Base-by-base conservation (phyloP, 2,888 invertebrate species). In the Stenodema calcarata region DNA sequence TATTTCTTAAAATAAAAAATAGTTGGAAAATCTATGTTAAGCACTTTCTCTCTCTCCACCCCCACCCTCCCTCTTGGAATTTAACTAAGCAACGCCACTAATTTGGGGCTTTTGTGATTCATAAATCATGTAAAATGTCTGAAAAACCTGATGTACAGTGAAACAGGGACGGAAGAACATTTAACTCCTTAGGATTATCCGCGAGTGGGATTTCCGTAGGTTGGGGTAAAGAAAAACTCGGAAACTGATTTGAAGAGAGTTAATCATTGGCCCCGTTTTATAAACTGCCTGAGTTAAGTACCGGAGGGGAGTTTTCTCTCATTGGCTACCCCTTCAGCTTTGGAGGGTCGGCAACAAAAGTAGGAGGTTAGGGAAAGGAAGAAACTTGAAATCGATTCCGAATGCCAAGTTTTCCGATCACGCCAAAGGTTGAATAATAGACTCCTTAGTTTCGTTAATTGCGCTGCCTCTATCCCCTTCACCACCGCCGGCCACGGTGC, bases 341-440 rank as follows among this genome's bases (percentile, higher is more conserved):
- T 7, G 23, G 18, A 54, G 54, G 23, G 54, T 54, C 62, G 62
- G 62, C 62, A 23, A 62, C 62, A 62, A 62, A 62, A 62, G 62
- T 62, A 62, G 23, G 27, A 62, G 47, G 23, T 23, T 62, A 62
- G 62, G 62, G 62, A 41, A 73, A 73, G 73, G 50, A 50, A 30
- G 54, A 50, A 80, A 80, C 80, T 80, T 80, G 80, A 80, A 80
- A 80, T 80, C 50, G 54, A 80, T 54, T 80, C 30, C 80, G 80
- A 80, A 80, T 47, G 30, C 80, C 80, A 80, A 80, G 80, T 83
- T 83, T 85, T 85, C 85, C 47, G 85, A 85, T 73, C 85, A 85
- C 85, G 85, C 85, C 69, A 85, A 85, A 85, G 85, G 85, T 85
- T 50, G 85, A 85, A 85, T 85, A 85, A 85, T 85, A 30, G 85